Conservation (phyloP, 2,797 vertebrate genomes). For the Rhyacichthys aspro region DNA sequence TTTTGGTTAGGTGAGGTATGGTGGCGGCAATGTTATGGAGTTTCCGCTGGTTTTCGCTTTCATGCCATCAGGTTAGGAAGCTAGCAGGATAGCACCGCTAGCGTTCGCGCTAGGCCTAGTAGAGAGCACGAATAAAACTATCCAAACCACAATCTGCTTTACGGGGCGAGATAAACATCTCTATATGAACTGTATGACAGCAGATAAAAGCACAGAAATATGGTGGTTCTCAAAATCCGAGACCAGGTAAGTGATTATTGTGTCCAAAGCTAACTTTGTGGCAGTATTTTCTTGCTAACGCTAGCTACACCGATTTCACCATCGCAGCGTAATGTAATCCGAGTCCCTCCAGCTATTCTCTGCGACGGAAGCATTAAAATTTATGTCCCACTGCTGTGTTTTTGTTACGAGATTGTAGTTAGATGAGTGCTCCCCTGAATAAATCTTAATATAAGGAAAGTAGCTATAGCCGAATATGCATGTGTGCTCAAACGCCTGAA, state of each 20-base stretch:
- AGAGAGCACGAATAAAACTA: slow-evolving; percentile 48
- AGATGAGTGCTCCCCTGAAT: not conserved
- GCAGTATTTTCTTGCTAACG: slow-evolving; percentile 41
- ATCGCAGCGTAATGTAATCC: slow-evolving; percentile 45
- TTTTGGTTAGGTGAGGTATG: slow-evolving; percentile 47
- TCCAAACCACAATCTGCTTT: slow-evolving; percentile 34
- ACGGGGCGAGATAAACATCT: slow-evolving; percentile 41
- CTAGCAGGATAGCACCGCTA: slow-evolving; percentile 75
- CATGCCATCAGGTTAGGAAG: slow-evolving; percentile 69
- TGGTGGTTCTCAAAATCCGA: slow-evolving; percentile 84
- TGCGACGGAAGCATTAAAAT: slow-evolving; percentile 41
- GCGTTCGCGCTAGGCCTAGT: slow-evolving; percentile 68
- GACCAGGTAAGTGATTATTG: slow-evolving; percentile 75
- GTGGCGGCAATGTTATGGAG: slow-evolving; percentile 80
- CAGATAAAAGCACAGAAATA: slow-evolving; percentile 71
- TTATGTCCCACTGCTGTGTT: not conserved
- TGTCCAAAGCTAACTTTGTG: slow-evolving; percentile 44
- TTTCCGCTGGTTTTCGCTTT: slow-evolving; percentile 72
- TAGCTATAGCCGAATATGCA: slow-evolving; percentile 2
- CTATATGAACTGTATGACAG: slow-evolving; percentile 75
- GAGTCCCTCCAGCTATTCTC: slow-evolving; percentile 41
- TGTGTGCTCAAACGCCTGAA: slow-evolving; percentile 24
- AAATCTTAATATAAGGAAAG: too few species aligned
- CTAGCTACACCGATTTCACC: slow-evolving; percentile 55
- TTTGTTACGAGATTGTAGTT: not conserved